Conservation (phyloP, 2,113 vertebrate genomes). For the Pterocles orientalis region DNA sequence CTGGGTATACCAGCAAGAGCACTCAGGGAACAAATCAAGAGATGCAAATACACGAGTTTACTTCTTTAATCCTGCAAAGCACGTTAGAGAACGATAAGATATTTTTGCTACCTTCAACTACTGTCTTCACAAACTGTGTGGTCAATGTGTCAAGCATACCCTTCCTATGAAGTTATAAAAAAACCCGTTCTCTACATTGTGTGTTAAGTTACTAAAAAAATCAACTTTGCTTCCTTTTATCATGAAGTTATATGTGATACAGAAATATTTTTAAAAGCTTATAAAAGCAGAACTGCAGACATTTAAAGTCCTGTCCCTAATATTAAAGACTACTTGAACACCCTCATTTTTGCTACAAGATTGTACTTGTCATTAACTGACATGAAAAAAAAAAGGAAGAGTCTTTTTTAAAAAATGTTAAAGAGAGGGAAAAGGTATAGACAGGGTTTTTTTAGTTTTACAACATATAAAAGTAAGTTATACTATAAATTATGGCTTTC, state of each 20-base stretch:
- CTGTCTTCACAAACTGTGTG: neutral
- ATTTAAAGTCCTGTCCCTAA: neutral
- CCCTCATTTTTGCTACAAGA: conserved; percentile 30
- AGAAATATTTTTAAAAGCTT: neutral
- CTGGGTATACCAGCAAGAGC: neutral
- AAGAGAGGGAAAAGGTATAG: neutral
- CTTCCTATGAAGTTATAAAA: neutral
- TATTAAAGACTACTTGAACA: conserved; percentile 17
- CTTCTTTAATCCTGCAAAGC: neutral
- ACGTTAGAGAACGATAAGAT: neutral
- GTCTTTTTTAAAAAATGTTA: neutral
- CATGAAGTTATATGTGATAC: neutral
- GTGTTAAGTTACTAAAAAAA: neutral
- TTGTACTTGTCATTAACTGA: neutral
- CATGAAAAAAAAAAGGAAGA: neutral
- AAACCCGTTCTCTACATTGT: neutral
- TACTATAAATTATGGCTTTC: conserved; percentile 20
- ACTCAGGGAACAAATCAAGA: neutral
- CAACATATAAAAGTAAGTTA: conserved; percentile 33
- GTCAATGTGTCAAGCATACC: neutral
- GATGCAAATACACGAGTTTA: neutral
- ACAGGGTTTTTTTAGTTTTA: neutral
- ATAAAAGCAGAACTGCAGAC: conserved; percentile 8
- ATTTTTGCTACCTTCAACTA: neutral
- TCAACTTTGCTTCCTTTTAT: neutral